Evolutionary conservation across 2,113 vertebrate species (phyloP).

Genomic region (Pandion haliaetus): DNA sequence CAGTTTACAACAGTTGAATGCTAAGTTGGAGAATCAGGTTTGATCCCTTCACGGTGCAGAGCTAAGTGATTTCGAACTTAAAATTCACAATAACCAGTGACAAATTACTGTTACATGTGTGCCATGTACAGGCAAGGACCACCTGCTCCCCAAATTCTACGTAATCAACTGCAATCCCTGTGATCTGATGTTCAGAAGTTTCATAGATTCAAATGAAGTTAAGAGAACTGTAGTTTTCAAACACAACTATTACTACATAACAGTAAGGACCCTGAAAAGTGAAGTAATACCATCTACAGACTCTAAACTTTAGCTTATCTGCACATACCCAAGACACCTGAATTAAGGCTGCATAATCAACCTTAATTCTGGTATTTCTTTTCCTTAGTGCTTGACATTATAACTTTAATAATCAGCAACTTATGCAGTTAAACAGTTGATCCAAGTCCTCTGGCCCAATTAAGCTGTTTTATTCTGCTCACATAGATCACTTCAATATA

Average conservation of each 20-base stretch:
- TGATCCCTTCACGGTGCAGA: neutral
- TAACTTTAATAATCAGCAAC: neutral
- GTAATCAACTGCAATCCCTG: neutral
- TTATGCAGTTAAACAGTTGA: neutral
- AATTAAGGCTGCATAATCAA: neutral
- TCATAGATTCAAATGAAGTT: neutral
- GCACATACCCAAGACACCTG: neutral
- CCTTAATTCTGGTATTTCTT: neutral
- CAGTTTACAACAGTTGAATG: neutral
- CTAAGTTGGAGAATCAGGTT: neutral
- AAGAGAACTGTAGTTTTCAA: neutral
- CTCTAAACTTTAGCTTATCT: neutral
- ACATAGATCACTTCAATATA: neutral
- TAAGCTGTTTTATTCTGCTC: neutral
- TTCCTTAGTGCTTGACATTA: neutral
- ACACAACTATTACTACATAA: neutral
- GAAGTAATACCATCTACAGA: neutral
- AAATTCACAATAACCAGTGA: neutral
- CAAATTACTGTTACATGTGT: neutral
- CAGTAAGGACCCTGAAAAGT: neutral
- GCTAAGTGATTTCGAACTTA: neutral
- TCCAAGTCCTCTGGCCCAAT: neutral
- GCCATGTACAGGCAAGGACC: neutral
- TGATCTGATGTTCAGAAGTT: neutral
- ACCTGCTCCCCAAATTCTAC: neutral